Percentiles rank a stretch among this genome's conserved stretches.
phyloP scores from a whole-genome alignment of 2,888 invertebrate genomes.

The Pristionchus japonicus region DNA sequence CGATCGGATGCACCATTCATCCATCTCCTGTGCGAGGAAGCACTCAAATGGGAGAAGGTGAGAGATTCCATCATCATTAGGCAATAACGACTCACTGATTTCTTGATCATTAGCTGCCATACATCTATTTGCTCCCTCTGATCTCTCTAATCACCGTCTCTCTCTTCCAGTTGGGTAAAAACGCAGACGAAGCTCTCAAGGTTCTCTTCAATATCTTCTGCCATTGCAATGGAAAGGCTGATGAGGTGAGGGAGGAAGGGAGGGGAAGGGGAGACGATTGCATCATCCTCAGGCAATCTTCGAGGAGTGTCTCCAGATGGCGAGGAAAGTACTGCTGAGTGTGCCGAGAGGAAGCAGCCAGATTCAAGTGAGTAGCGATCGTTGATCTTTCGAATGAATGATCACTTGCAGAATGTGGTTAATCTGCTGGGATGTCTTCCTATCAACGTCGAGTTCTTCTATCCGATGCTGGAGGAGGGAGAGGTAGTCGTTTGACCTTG shows the following conservation, averaged over 20 bases:
- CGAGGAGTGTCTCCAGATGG: slow-evolving; percentile 6
- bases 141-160: not conserved
- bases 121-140: no score
- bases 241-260: not conserved
- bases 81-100: not conserved
- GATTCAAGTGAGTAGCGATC: slow-evolving; percentile 5
- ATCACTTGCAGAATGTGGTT: slow-evolving; percentile 55
- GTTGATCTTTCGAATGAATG: not conserved
- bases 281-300: not conserved
- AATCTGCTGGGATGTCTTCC: slow-evolving; percentile 58
- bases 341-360: not conserved
- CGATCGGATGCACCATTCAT: not conserved
- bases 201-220: slow-evolving; percentile 68
- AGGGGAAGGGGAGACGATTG: not conserved
- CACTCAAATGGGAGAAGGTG: slow-evolving; percentile 23
- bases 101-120: not conserved
- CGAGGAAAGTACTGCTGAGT: not conserved
- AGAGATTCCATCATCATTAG: not conserved
- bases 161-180: not conserved
- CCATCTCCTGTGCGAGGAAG: not conserved
- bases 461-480: slow-evolving; percentile 41
- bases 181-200: slow-evolving; percentile 38
- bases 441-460: slow-evolving; percentile 36
- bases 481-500: not conserved
- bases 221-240: slow-evolving; percentile 49